Base-by-base conservation (phyloP, 2,888 invertebrate species). In the Amblyjoppa proteus region DNA sequence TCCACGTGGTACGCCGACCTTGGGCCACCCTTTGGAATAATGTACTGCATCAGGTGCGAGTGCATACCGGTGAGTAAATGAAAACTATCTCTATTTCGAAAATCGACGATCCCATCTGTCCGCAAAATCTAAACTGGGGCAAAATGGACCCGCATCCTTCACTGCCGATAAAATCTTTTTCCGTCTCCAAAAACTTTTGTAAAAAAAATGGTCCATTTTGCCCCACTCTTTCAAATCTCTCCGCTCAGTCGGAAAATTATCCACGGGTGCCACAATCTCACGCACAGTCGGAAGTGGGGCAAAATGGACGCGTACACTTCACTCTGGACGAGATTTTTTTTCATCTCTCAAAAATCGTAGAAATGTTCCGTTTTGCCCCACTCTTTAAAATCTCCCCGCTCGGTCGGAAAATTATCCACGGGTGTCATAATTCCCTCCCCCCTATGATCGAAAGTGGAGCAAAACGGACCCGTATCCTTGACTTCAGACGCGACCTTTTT, bases 11-110 rank as follows among this genome's bases (percentile, higher is more conserved):
- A 97, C 92, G 98, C 99, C 74, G 98, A 98, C 94, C 95, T 99
- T 89, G 98, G 98, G 81, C 97, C 98, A 78, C 98, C 99, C 25
- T 98, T 98, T 94, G 99, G 98, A 87, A 96, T 98, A 88, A 97
- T 98, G 96, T 97, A 97, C 95, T 99, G 99, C 96, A 98, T 99
- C 95, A 97, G 97, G 95, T 99, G 99, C 95, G 97, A 98, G 95
- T 99, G 99, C 95, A 96, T 98, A 92, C 96, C 97, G 96, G 99
- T 99, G 96, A 97, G 98, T 97, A 75, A 25, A 41, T 56, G 25
- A 69, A 51, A 38, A 58, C 56, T 6, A 16, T 34, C 41, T 56
- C 3, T 9, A 25, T 28, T 58, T 28, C 28, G 2, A 64, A 38
- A 7, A n/a, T 34, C 7, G 4, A n/a, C 31, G 64, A 64, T 9